Base-by-base conservation (phyloP, 2,797 vertebrate genomes). In the Todus mexicanus region DNA sequence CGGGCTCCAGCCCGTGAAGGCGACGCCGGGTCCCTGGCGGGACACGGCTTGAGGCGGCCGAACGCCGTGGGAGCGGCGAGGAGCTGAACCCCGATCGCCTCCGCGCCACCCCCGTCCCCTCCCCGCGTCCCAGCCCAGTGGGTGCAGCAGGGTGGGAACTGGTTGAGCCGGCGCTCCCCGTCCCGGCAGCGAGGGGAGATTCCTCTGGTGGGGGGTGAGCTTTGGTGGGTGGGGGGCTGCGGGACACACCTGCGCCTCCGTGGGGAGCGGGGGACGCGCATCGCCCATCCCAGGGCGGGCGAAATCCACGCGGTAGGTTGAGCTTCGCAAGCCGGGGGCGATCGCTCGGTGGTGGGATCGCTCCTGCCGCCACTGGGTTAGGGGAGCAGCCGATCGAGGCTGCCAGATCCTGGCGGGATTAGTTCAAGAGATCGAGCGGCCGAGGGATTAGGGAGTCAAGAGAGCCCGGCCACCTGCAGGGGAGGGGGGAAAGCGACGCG, bases 71-170 rank as follows among this genome's bases (percentile, higher is more conserved):
- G 4, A 42, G 45, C 26, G 2, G 35, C 4, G 1, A 47, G 22
- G 9, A 40, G 61, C 40, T 11, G 4, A 3, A 12, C 8, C 4
- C 9, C 0, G 31, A 16, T 29, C n/a, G 3, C 38, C 89, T 37
- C 11, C 5, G 8, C 65, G 84, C 63, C 53, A 1, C 11, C 1
- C 0, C 65, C 2, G 48, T 84, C 78, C 95, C 65, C 89, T 84
- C 83, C 85, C 91, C 0, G 11, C 2, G 74, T 66, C 95, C 95
- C 87, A 53, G 81, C 89, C 93, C 84, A 87, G 78, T 76, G 91
- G 86, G 95, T 68, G 94, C 94, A 88, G 95, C 92, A 10, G 17
- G 12, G 42, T 13, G 85, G 88, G 80, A 90, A 93, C 94, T 60
- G 86, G 95, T 96, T 8, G 73, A 77, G 73, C 95, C 26, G 48